Evolutionary conservation across 2,797 vertebrate species (phyloP).

Genomic region (Helarctos malayanus): DNA sequence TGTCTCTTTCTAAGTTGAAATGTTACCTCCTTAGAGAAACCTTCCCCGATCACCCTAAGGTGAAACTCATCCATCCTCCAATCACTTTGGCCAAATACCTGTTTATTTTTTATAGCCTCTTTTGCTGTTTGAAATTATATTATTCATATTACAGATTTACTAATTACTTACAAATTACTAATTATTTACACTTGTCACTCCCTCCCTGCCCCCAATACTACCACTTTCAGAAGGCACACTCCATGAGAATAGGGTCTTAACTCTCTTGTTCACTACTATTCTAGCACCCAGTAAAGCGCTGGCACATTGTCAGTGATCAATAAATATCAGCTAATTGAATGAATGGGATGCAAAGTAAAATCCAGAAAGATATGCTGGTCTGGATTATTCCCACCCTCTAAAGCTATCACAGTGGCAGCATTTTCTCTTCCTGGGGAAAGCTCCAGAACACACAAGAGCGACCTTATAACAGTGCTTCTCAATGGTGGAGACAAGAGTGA

Average conservation of each 20-base stretch:
- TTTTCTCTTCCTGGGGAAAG: neutral
- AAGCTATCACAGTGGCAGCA: neutral
- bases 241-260: neutral
- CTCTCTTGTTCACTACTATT: neutral
- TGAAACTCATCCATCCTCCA: neutral
- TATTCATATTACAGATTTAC: neutral
- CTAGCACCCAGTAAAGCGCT: neutral
- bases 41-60: neutral
- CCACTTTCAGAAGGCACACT: neutral
- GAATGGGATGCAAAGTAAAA: slow-evolving; percentile 15
- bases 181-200: neutral
- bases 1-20: neutral
- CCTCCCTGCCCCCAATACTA: neutral
- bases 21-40: neutral
- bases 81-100: neutral
- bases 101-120: neutral
- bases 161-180: neutral
- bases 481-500: neutral
- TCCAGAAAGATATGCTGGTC: neutral
- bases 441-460: neutral
- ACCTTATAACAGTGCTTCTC: too few species aligned
- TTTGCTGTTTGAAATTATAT: neutral
- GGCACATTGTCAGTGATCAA: neutral
- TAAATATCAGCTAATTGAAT: neutral
- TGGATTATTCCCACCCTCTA: neutral